Base-by-base conservation (phyloP, 2,797 vertebrate species). In the Arrhamphus sclerolepis region DNA sequence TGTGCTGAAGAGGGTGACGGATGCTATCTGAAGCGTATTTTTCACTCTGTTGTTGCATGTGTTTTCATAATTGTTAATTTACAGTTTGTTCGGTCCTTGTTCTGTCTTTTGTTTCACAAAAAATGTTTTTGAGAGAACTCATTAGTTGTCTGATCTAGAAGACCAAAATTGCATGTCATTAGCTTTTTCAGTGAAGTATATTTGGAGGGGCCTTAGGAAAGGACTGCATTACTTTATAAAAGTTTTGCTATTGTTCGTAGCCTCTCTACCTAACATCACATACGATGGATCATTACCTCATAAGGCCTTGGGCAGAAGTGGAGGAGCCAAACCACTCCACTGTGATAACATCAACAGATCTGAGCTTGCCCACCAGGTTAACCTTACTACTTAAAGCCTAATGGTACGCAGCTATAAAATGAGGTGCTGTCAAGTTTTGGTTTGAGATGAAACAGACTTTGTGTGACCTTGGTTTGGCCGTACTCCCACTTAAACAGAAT, bases 361-460 rank as follows among this genome's bases (percentile, higher is more conserved):
- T 68, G 62, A 77, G 73, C 52, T 54, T 55, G 60, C 65, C 75
- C 62, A 52, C 61, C 56, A 16, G 67, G 66, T 77, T 71, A 50
- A 56, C 61, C 60, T 57, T n/a, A 28, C 64, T 55, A 54, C 70
- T 65, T 78, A 73, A 86, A 83, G 71, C 51, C 48, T 72, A 67
- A 80, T 77, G 67, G 67, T 77, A 71, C 68, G 56, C 43, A 55
- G 71, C 68, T 52, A 46, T 77, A 64, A 73, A 78, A 68, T 51
- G 11, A 62, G 60, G 61, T 64, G 40, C 31, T 70, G 75, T 57
- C 56, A 44, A 46, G 49, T 69, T 83, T 70, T 74, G 62, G 56
- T 65, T 69, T 76, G 60, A 70, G 78, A 85, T 80, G 52, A 85
- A 80, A 80, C 72, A 80, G 69, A 71, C 72, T 88, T 78, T 81